Conservation (phyloP, 1,140 invertebrate genomes). For the Nephila pilipes region DNA sequence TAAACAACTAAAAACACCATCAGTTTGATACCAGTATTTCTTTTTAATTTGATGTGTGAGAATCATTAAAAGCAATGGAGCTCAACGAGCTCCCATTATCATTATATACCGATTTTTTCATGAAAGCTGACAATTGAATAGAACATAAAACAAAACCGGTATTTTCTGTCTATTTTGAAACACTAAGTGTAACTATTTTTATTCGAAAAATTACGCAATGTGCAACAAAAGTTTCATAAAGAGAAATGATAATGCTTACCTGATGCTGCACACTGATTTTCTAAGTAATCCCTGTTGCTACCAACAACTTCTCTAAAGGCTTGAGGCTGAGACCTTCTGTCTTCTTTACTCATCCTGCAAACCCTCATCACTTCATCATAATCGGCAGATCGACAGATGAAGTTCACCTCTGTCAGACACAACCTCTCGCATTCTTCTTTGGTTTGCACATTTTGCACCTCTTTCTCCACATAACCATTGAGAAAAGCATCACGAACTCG, state of each 20-base stretch:
- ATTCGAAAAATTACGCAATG: too few relatives aligned
- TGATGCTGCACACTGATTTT: conserved; percentile 83
- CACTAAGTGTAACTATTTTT: too few relatives aligned
- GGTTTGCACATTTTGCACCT: conserved; percentile 81
- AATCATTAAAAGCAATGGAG: too few relatives aligned
- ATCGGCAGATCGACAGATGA: conserved; percentile 83
- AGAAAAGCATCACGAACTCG: conserved; percentile 82
- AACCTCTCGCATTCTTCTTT: conserved; percentile 82
- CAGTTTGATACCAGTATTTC: too few relatives aligned
- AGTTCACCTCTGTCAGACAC: conserved; percentile 82
- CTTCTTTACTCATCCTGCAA: conserved; percentile 83
- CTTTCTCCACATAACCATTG: conserved; percentile 83
- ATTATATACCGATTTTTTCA: too few relatives aligned
- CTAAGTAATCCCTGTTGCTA: conserved; percentile 82
- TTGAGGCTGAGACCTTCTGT: conserved; percentile 82
- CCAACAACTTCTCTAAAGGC: conserved; percentile 82
- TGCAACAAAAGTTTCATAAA: not conserved
- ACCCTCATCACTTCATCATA: conserved; percentile 81
- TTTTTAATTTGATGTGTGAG: too few relatives aligned
- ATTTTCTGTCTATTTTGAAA: too few relatives aligned
- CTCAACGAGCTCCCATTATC: too few relatives aligned
- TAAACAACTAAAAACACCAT: too few relatives aligned
- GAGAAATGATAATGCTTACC: conserved; percentile 76
- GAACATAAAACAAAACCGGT: too few relatives aligned
- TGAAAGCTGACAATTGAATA: too few relatives aligned